Conservation (phyloP, 2,113 vertebrate genomes). For the Salvelinus fontinalis region DNA sequence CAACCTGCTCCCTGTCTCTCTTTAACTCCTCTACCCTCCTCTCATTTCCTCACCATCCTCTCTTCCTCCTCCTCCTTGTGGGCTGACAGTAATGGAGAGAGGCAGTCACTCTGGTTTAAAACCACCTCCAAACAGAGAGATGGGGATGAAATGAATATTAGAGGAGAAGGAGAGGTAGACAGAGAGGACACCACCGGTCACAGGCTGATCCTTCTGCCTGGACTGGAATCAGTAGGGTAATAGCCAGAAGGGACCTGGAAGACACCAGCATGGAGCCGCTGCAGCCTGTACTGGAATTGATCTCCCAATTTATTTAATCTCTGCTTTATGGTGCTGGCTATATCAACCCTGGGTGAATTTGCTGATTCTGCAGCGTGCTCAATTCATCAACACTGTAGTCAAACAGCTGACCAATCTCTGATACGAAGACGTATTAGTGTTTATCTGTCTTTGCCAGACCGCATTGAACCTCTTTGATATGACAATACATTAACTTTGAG, state of each 20-base stretch:
- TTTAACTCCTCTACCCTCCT: too few relatives aligned
- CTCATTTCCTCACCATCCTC: too few relatives aligned
- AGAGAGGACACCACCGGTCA: not conserved
- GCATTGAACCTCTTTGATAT: not conserved
- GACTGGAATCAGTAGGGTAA: not conserved
- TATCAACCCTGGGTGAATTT: not conserved
- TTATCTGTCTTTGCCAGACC: not conserved
- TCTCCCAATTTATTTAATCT: not conserved
- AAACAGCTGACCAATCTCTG: not conserved
- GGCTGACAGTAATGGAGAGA: too few relatives aligned
- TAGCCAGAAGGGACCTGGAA: not conserved
- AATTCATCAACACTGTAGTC: not conserved
- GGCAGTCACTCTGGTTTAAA: too few relatives aligned
- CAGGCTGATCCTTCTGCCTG: not conserved
- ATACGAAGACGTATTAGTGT: not conserved
- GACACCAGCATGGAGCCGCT: not conserved
- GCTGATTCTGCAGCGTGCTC: slow-evolving; percentile 5
- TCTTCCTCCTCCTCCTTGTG: too few relatives aligned
- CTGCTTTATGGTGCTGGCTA: not conserved
- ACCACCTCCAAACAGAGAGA: not conserved
- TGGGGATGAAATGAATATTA: not conserved
- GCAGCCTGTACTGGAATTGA: not conserved
- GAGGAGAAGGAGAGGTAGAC: not conserved
- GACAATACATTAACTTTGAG: not conserved
- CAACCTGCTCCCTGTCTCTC: too few relatives aligned